Conservation (phyloP, 2,797 vertebrate species). For the Botia kubotai region DNA sequence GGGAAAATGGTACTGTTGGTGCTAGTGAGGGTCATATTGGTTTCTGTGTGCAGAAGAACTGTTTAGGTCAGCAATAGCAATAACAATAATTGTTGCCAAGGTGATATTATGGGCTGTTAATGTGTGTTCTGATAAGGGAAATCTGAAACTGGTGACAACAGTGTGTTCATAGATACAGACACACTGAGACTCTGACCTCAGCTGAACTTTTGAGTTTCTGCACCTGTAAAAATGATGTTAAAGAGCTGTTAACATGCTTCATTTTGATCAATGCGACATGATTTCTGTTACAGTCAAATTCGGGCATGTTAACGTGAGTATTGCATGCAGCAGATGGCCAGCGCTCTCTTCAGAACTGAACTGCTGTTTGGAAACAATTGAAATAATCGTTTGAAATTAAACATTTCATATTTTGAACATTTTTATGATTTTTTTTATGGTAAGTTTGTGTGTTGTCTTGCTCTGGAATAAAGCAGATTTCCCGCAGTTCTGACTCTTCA, state of each 20-base stretch:
- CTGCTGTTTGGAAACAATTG: no score
- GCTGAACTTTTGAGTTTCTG: not conserved
- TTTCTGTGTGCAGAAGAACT: not conserved
- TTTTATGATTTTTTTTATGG: no score
- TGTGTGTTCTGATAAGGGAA: not conserved
- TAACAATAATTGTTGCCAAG: not conserved
- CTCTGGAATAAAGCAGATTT: conserved; percentile 5
- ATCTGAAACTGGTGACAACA: not conserved
- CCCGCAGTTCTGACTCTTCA: not conserved
- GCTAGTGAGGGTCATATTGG: not conserved
- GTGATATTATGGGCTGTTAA: not conserved
- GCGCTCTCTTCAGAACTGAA: no score
- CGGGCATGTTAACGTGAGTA: no score
- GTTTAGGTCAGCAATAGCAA: not conserved
- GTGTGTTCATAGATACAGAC: conserved; percentile 11
- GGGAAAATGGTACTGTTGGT: not conserved
- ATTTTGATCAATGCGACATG: not conserved
- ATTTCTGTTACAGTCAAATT: not conserved
- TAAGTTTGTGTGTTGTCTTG: not conserved
- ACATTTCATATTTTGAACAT: no score
- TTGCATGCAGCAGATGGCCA: no score
- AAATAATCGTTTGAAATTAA: no score
- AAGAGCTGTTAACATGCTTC: not conserved
- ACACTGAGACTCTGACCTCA: not conserved
- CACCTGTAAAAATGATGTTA: not conserved